These are phyloP conservation scores for Montipora cactus DNA, from an alignment of 64 coral and sea anemone species.

Conservation along the genomic window DNA sequence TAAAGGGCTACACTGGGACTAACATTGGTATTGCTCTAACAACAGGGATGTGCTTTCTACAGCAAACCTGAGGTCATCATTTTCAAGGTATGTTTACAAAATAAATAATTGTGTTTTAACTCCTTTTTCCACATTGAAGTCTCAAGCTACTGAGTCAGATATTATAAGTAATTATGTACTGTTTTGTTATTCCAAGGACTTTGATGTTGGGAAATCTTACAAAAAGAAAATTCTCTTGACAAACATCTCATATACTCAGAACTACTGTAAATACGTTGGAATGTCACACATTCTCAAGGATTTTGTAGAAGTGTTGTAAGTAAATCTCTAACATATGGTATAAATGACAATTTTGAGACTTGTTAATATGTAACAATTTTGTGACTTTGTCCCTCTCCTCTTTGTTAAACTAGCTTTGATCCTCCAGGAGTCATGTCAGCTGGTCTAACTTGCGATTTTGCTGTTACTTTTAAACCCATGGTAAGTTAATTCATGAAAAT, in stretches of 20 bases:
- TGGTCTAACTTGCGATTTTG: conserved; percentile 92
- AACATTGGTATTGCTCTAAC: neutral
- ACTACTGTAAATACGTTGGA: conserved; percentile 99
- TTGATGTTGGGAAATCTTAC: conserved; percentile 95
- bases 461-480: conserved; percentile 96
- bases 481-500: conserved; percentile 45
- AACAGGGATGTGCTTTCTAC: conserved; percentile 94
- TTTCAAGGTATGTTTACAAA: conserved; percentile 77
- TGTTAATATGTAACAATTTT: too few species aligned
- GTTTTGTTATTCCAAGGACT: conserved; percentile 73
- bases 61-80: conserved; percentile 97
- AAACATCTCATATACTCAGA: conserved; percentile 98
- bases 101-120: too few species aligned
- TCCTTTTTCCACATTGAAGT: too few species aligned
- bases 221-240: conserved; percentile 95
- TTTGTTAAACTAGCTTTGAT: conserved; percentile 76
- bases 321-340: neutral
- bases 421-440: conserved; percentile 98
- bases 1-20: too few species aligned
- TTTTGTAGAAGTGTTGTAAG: conserved; percentile 98
- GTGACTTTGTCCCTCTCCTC: neutral
- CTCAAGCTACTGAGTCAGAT: too few species aligned
- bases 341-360: too few species aligned
- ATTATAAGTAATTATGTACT: neutral
- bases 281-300: conserved; percentile 96